Conservation (phyloP, 2,797 vertebrate genomes). For the Oreochromis grahami region DNA sequence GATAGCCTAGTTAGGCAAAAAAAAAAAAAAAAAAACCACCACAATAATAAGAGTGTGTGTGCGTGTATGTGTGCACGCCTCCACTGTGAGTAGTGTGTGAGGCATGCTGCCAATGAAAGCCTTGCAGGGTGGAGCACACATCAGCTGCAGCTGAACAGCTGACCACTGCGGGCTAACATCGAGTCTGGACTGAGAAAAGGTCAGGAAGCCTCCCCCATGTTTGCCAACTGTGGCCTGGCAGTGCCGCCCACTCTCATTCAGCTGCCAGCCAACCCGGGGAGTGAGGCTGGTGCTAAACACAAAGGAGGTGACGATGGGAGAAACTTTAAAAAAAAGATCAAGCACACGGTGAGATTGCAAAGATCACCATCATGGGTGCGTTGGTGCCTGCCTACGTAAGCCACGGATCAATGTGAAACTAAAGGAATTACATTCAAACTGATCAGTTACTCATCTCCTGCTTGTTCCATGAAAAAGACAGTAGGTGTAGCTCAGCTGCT, state of each 20-base stretch:
- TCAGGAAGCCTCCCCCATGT: slow-evolving; percentile 35
- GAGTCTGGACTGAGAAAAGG: slow-evolving; percentile 42
- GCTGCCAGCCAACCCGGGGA: neutral
- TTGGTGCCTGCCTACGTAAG: neutral
- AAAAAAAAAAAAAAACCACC: no score
- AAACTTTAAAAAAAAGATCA: neutral
- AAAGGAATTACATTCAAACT: neutral
- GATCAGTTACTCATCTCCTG: neutral
- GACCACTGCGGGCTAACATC: slow-evolving; percentile 47
- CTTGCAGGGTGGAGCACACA: slow-evolving; percentile 66
- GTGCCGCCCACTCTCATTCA: neutral
- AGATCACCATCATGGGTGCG: neutral
- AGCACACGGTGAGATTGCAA: neutral
- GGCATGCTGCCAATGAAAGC: slow-evolving; percentile 67
- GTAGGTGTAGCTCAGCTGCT: neutral
- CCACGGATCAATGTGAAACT: neutral
- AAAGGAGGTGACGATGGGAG: neutral
- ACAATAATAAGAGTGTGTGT: slow-evolving; percentile 36
- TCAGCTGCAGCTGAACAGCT: slow-evolving; percentile 71
- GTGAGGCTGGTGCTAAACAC: neutral
- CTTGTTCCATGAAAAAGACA: neutral
- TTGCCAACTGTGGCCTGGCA: slow-evolving; percentile 51
- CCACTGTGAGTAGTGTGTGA: slow-evolving; percentile 23
- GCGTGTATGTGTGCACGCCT: neutral
- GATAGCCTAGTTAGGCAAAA: slow-evolving; percentile 30